Base-by-base conservation (phyloP, 2,113 vertebrate genomes). In the Elephantulus edwardii region DNA sequence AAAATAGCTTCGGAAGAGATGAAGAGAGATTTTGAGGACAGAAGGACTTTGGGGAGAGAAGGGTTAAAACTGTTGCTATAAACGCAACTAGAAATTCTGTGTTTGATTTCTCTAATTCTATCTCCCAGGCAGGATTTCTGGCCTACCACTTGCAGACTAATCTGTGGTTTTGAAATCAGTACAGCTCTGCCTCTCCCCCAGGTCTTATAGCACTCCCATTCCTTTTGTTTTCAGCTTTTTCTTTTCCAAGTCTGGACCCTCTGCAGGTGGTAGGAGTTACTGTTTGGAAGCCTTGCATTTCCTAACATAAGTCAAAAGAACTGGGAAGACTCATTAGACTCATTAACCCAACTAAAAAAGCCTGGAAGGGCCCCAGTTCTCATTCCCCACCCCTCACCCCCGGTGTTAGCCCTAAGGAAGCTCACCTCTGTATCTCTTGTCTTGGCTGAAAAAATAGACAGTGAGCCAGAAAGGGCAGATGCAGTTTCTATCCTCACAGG, bases 11-110 rank as follows among this genome's bases (percentile, higher is more conserved):
- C n/a, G n/a, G n/a, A 46, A 60, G 48, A 42, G 17, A 7, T 30
- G 68, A 8, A 7, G 24, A 33, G 79, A 48, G 40, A 33, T 78
- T 38, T 3, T 52, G 38, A 77, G 54, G 33, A 1, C 48, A 16
- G 50, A 44, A 48, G 38, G 74, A 24, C 5, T 1, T 3, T 35
- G 80, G 42, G 22, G 56, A 44, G 9, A 0, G 38, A 84, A 83
- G 83, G 76, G 89, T 90, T 96, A 95, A 95, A 64, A 26, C 35
- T 75, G 50, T 81, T 78, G 68, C 74, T 88, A 40, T 84, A 17
- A 84, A 68, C 83, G 76, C 22, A 38, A 35, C 30, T 16, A 13
- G 81, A 84, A 22, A 48, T 50, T 72, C 26, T 30, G 74, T 42
- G 17, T 52, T 80, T 71, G 50, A n/a, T 70, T 46, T 56, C 82